Conservation (phyloP, 1,140 invertebrate species). For the Triops cancriformis region DNA sequence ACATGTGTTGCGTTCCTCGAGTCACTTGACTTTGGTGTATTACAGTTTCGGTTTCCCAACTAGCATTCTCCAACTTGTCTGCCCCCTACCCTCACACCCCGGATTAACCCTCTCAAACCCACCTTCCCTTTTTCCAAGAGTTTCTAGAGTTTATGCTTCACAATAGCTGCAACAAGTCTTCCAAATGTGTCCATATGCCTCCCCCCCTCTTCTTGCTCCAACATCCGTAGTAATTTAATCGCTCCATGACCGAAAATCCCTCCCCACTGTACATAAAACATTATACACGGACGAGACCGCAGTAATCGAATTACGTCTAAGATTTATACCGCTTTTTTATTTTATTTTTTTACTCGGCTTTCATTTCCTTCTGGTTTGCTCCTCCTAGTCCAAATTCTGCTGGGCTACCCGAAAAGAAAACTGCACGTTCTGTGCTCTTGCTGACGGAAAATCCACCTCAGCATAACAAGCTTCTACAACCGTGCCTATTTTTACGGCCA, state of each 20-base stretch:
- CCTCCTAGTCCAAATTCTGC: neutral
- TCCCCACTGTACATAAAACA: neutral
- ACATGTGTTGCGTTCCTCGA: neutral
- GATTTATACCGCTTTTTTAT: neutral
- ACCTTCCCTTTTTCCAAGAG: neutral
- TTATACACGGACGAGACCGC: conserved; percentile 3
- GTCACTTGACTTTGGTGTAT: neutral
- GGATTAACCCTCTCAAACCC: no score
- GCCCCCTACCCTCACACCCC: no score
- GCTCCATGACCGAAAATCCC: neutral
- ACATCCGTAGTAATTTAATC: neutral
- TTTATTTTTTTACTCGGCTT: neutral
- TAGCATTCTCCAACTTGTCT: no score
- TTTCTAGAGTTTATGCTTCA: neutral
- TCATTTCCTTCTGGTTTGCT: no score
- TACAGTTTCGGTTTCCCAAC: no score
- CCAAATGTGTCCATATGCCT: neutral
- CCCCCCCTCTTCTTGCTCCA: neutral
- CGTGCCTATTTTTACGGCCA: neutral
- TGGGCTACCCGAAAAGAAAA: neutral
- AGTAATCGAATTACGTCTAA: neutral
- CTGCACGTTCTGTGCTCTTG: neutral
- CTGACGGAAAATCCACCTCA: neutral
- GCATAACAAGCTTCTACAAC: neutral
- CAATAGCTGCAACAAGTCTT: conserved; percentile 1